Evolutionary conservation across 2,888 invertebrate species (phyloP).

Genomic region (Bimastos eiseni): DNA sequence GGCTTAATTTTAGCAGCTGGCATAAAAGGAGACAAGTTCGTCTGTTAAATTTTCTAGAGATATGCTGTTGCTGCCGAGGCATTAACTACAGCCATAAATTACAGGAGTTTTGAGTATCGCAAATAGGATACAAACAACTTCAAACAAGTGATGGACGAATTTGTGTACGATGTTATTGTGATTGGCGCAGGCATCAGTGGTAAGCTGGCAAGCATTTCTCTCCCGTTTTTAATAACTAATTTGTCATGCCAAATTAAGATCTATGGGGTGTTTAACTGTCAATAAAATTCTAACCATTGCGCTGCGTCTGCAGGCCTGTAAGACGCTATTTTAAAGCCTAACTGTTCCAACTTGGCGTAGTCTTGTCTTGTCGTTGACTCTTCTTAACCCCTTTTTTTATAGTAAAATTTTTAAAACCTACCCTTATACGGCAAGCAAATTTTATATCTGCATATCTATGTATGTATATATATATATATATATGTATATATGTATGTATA

Average conservation of each 20-base stretch:
- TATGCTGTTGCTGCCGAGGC: too few species aligned
- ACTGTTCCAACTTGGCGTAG: too few species aligned
- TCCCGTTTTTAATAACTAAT: background rate
- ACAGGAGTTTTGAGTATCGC: background rate
- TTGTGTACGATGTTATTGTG: conserved; percentile 18
- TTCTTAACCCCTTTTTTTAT: too few species aligned
- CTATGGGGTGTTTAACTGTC: background rate
- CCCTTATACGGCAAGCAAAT: too few species aligned
- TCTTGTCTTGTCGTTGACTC: too few species aligned
- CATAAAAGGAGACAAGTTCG: background rate
- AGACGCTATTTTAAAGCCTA: too few species aligned
- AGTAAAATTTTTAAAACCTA: too few species aligned
- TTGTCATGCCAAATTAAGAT: background rate
- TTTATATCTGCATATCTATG: too few species aligned
- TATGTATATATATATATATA: too few species aligned
- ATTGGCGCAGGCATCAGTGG: conserved; percentile 22
- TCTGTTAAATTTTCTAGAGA: background rate
- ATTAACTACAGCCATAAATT: background rate
- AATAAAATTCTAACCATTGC: background rate
- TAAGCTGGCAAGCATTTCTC: background rate
- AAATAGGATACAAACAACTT: background rate
- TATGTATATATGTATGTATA: too few species aligned
- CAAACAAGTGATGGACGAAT: background rate
- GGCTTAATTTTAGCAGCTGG: background rate
- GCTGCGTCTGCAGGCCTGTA: too few species aligned